Conservation (phyloP, 64 coral and sea anemone species). For the Pocillopora damicornis region DNA sequence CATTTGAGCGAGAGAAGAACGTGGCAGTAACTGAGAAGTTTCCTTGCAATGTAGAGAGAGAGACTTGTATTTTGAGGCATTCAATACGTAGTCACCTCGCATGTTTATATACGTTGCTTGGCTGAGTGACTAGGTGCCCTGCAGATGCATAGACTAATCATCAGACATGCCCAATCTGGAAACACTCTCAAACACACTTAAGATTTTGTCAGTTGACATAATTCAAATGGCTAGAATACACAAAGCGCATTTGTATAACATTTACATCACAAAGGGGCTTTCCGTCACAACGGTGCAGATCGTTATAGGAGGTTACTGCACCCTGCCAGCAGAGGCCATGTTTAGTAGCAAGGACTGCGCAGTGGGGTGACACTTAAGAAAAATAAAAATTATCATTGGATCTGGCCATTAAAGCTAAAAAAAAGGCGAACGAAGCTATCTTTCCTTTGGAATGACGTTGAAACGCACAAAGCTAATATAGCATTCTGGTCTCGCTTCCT, state of each 20-base stretch:
- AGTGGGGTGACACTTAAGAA: too few species aligned
- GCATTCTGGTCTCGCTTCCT: background rate
- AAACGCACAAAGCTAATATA: background rate
- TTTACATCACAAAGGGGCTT: background rate
- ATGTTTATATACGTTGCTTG: background rate
- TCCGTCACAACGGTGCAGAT: background rate
- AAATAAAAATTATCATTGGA: too few species aligned
- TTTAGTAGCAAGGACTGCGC: too few species aligned
- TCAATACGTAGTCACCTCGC: background rate
- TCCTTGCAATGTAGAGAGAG: background rate
- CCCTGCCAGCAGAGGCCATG: too few species aligned
- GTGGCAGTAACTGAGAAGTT: background rate
- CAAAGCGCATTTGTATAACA: slow-evolving; percentile 2
- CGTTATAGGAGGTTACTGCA: background rate
- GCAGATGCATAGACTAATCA: too few species aligned
- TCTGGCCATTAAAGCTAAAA: too few species aligned
- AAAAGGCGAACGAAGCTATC: too few species aligned
- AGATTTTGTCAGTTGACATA: slow-evolving; percentile 5
- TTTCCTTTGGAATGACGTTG: background rate
- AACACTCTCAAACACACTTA: slow-evolving; percentile 21
- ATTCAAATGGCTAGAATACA: background rate
- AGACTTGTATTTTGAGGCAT: background rate
- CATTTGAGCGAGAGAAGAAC: background rate
- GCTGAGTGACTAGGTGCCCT: background rate
- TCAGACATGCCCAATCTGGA: background rate